Conservation (phyloP, 2,797 vertebrate genomes). For the Sciaenops ocellatus region DNA sequence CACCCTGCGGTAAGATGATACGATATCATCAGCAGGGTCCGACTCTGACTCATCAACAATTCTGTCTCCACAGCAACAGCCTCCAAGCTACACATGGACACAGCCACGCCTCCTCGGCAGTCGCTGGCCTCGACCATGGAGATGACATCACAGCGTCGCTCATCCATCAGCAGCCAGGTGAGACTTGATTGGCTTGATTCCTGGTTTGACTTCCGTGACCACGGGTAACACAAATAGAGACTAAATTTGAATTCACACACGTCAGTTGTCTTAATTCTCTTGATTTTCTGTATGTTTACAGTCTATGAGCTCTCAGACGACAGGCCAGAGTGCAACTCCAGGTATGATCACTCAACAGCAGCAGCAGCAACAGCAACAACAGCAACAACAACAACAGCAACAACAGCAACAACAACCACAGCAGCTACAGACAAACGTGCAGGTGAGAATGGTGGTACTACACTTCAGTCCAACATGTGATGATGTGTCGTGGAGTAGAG, state of each 20-base stretch:
- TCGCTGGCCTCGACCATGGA: conserved; percentile 88
- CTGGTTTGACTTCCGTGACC: background rate
- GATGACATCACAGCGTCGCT: conserved; percentile 89
- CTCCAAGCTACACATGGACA: conserved; percentile 93
- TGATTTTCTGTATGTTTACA: conserved; percentile 69
- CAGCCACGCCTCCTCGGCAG: conserved; percentile 91
- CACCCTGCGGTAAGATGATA: conserved; percentile 9
- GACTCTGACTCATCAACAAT: conserved; percentile 19
- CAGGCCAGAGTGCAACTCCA: conserved; percentile 89
- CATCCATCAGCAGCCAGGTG: conserved; percentile 95
- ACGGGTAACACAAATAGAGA: background rate
- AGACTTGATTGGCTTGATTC: conserved; percentile 29
- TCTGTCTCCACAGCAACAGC: conserved; percentile 89
- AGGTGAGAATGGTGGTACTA: conserved; percentile 82
- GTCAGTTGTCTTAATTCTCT: conserved; percentile 15
- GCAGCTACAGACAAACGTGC: conserved; percentile 90
- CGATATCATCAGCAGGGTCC: background rate
- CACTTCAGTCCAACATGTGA: background rate
- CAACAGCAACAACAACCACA: conserved; percentile 51
- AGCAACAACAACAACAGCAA: conserved; percentile 42
- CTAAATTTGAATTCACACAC: background rate
- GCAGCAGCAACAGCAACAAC: conserved; percentile 46
- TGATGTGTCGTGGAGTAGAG: background rate
- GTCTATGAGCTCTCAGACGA: conserved; percentile 94
- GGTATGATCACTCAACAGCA: conserved; percentile 85